Evolutionary conservation across 2,113 vertebrate species (phyloP).

Genomic region (Dicrurus megarhynchus): DNA sequence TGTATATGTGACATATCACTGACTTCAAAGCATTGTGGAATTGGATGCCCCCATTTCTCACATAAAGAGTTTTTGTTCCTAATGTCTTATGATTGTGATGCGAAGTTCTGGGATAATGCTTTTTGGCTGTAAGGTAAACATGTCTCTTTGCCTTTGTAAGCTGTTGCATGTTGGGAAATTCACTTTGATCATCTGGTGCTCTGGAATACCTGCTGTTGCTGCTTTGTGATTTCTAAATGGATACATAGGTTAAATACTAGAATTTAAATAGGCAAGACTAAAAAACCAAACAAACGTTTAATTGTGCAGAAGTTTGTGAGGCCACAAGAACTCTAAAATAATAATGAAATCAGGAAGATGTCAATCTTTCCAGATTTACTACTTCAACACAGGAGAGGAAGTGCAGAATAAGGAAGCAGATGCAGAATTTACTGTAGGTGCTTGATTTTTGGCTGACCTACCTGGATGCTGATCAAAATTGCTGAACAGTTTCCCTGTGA

Average conservation of each 20-base stretch:
- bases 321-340: conserved; percentile 83
- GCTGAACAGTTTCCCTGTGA: background rate
- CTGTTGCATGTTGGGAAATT: conserved; percentile 85
- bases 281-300: conserved; percentile 51
- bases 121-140: conserved; percentile 84
- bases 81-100: conserved; percentile 78
- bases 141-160: conserved; percentile 82
- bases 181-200: conserved; percentile 84
- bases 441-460: conserved; percentile 18
- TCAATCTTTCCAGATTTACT: conserved; percentile 75
- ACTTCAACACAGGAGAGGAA: conserved; percentile 48
- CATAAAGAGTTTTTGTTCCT: conserved; percentile 79
- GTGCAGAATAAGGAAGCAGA: conserved; percentile 8
- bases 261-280: conserved; percentile 65
- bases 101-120: conserved; percentile 76
- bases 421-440: conserved; percentile 37
- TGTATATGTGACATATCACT: conserved; percentile 70
- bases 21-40: conserved; percentile 76
- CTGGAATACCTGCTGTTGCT: conserved; percentile 84
- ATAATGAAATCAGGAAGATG: conserved; percentile 69
- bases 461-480: conserved; percentile 6
- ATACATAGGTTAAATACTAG: conserved; percentile 69
- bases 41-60: conserved; percentile 82
- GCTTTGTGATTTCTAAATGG: conserved; percentile 87
- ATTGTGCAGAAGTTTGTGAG: conserved; percentile 79